phyloP scores from a whole-genome alignment of 1,140 invertebrate genomes.

The Aphelinus atriplicis region DNA sequence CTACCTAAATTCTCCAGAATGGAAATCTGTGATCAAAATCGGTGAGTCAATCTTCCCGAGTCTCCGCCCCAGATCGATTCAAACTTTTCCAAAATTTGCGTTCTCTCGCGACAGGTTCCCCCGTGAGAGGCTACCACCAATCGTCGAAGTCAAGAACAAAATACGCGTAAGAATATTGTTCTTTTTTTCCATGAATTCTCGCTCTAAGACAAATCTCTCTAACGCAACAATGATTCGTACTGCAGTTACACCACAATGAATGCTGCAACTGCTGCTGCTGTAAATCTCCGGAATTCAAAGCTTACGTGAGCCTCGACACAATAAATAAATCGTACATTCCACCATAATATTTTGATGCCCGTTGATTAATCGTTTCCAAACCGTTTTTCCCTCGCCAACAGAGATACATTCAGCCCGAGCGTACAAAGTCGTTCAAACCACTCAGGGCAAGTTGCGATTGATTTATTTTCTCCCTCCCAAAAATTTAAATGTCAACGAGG shows the following conservation, averaged over 20 bases:
- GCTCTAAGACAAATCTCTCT: neutral
- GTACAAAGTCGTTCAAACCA: slow-evolving; percentile 67
- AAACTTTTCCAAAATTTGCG: too few species aligned
- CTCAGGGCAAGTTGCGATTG: slow-evolving; percentile 49
- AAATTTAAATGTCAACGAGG: neutral
- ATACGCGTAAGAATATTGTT: slow-evolving; percentile 50
- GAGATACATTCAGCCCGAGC: slow-evolving; percentile 70
- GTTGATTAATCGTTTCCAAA: neutral
- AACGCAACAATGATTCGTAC: neutral
- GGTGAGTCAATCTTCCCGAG: slow-evolving; percentile 44
- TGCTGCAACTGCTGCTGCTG: slow-evolving; percentile 58
- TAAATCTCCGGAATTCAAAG: slow-evolving; percentile 43
- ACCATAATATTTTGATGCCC: too few species aligned
- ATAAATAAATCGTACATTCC: too few species aligned
- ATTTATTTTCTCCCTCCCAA: neutral
- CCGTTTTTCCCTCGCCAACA: slow-evolving; percentile 38
- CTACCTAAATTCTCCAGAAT: slow-evolving; percentile 34
- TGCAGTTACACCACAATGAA: slow-evolving; percentile 52
- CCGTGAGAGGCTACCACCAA: slow-evolving; percentile 39
- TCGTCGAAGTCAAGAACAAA: slow-evolving; percentile 56
- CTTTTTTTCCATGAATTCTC: neutral
- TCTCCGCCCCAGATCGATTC: too few species aligned
- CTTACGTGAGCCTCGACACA: slow-evolving; percentile 46
- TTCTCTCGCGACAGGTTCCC: slow-evolving; percentile 1
- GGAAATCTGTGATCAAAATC: slow-evolving; percentile 52